These are phyloP conservation scores for Danionella dracula DNA, from an alignment of 2,797 vertebrate species.

Conservation along the genomic window DNA sequence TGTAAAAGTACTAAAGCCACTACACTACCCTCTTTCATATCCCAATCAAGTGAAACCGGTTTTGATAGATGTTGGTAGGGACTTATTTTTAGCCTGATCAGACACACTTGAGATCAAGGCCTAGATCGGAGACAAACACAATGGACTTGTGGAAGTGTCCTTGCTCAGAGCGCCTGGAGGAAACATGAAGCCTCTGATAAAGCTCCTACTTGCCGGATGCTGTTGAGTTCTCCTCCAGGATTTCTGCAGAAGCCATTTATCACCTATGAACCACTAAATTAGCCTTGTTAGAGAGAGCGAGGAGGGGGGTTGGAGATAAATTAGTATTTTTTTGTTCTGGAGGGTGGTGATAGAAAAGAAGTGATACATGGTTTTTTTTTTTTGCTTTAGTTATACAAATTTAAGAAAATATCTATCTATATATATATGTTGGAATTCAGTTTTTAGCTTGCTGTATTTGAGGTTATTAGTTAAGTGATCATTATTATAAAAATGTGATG, in stretches of 20 bases:
- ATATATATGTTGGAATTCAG: too few relatives aligned
- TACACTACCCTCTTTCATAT: too few relatives aligned
- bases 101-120: neutral
- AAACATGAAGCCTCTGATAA: conserved; percentile 64
- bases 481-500: too few relatives aligned
- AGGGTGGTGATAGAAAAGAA: too few relatives aligned
- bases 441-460: too few relatives aligned
- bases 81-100: conserved; percentile 1
- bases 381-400: too few relatives aligned
- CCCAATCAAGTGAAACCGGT: neutral
- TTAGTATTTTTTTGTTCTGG: too few relatives aligned
- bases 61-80: neutral
- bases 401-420: too few relatives aligned
- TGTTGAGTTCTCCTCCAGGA: conserved; percentile 45
- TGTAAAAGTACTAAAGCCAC: too few relatives aligned
- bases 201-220: conserved; percentile 55
- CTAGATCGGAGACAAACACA: neutral
- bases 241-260: conserved; percentile 59
- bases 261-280: conserved; percentile 65
- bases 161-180: conserved; percentile 14
- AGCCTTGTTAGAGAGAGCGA: conserved; percentile 48
- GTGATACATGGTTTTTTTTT: too few relatives aligned
- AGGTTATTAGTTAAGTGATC: too few relatives aligned
- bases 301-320: too few relatives aligned
- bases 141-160: neutral